Percentiles rank a stretch among this genome's conserved stretches.
These are phyloP conservation scores for Cryptotermes secundus DNA, from an alignment of 1,140 invertebrate genomes.

Conservation along the genomic window DNA sequence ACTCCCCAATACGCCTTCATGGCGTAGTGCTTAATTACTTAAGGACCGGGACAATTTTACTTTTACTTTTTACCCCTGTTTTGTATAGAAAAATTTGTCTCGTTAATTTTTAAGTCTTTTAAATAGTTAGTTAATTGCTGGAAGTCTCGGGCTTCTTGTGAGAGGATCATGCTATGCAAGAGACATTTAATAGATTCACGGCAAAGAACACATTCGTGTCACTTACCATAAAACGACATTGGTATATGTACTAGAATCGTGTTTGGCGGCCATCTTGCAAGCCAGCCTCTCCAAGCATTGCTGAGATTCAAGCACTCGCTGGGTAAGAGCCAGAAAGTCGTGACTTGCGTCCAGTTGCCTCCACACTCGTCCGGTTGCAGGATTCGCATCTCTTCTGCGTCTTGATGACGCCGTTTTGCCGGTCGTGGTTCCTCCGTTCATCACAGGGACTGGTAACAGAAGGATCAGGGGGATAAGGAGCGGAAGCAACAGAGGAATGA, in stretches of 20 bases:
- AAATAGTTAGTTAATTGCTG: too few relatives aligned
- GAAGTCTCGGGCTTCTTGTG: too few relatives aligned
- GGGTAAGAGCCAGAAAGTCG: constrained; percentile 22
- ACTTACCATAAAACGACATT: constrained; percentile 22
- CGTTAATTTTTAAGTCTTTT: too few relatives aligned
- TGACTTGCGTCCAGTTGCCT: background rate
- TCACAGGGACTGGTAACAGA: constrained; percentile 14
- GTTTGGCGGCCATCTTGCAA: constrained; percentile 25
- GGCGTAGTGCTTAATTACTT: too few relatives aligned
- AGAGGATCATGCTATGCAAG: too few relatives aligned
- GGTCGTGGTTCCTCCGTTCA: background rate
- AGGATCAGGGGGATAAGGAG: background rate
- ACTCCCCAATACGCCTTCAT: too few relatives aligned
- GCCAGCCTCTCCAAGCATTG: constrained; percentile 22
- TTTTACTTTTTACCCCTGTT: too few relatives aligned
- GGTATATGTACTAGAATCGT: background rate
- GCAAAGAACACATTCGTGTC: too few relatives aligned
- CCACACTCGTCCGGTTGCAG: background rate
- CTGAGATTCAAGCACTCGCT: constrained; percentile 25
- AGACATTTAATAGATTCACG: too few relatives aligned
- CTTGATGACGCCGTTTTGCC: background rate
- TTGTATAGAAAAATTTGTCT: too few relatives aligned
- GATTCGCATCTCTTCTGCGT: background rate
- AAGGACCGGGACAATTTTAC: too few relatives aligned
- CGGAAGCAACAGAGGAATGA: background rate